Evolutionary conservation across 1,140 invertebrate species (phyloP), one percentile per base, ranked within the genome.

Genomic region (Zaprionus taronus): DNA sequence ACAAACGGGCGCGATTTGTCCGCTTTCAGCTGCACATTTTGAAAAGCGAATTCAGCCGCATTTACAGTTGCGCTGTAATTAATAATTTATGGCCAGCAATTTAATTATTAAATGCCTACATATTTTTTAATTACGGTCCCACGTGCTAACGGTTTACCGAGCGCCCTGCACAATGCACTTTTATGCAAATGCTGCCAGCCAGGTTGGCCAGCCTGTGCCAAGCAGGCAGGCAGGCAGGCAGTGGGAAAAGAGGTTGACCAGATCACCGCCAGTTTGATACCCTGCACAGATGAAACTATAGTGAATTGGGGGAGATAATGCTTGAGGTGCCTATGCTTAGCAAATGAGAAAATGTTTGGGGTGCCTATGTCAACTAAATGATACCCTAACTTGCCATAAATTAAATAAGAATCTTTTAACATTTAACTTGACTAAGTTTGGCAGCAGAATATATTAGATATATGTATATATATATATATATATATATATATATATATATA

Each of bases 51-150:
- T n/a, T 41, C 14, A n/a, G 14, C 15, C 38, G 14, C 12, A 5
- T 41, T 14, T 41, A 41, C 38, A 41, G 38, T 5, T 51, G 11
- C 5, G 47, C 47, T n/a, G 20, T 22, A 22, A 51, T 51, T 51
- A 51, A 24, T 51, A 51, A 51, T 51, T 51, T 51, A 51, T 51
- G 47, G 17, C 22, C 20, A 51, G 9, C 22, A 22, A 51, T 51
- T 51, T 51, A 51, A 22, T 51, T 22, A 51, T 51, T 51, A 51
- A 51, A 51, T 51, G 47, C 47, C 47, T 51, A 51, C 47, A 51
- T 51, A 51, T 51, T 12, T 49, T 51, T 51, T 51, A 51, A 51
- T 51, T 51, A 24, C 47, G 47, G 47, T 24, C 47, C 41, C 41
- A 47, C 41, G 41, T 47, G 41, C 41, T 47, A 47, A 47, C 41